Percentiles rank a stretch among this genome's conserved stretches.
phyloP scores from a whole-genome alignment of 2,888 invertebrate genomes.

The Tachina fera region DNA sequence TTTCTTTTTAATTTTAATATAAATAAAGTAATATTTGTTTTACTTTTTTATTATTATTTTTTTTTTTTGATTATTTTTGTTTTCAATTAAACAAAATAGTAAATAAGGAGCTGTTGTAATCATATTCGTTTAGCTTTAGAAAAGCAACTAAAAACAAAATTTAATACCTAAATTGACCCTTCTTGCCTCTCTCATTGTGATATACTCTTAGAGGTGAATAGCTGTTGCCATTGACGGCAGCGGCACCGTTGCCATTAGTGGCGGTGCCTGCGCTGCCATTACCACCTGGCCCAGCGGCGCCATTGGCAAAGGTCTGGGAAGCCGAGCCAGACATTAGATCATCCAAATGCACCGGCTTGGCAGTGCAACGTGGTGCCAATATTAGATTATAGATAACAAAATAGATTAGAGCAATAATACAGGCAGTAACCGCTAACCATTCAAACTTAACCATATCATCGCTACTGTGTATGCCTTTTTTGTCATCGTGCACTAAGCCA shows the following conservation, averaged over 20 bases:
- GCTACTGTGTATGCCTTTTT: slow-evolving; percentile 73
- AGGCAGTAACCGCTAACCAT: slow-evolving; percentile 86
- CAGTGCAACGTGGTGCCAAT: slow-evolving; percentile 89
- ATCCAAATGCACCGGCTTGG: slow-evolving; percentile 86
- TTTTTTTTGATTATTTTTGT: slow-evolving; percentile 6
- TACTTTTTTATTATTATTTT: background rate
- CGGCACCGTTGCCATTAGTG: slow-evolving; percentile 79
- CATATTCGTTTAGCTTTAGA: slow-evolving; percentile 39
- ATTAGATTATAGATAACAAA: slow-evolving; percentile 89
- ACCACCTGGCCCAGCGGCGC: slow-evolving; percentile 72
- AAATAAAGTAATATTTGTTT: background rate
- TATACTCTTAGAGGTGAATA: slow-evolving; percentile 92
- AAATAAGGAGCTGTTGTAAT: slow-evolving; percentile 3
- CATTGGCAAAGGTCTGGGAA: slow-evolving; percentile 83
- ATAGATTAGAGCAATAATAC: slow-evolving; percentile 87
- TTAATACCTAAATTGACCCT: slow-evolving; percentile 92
- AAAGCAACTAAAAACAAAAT: slow-evolving; percentile 54
- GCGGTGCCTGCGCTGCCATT: slow-evolving; percentile 80
- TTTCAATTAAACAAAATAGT: slow-evolving; percentile 53
- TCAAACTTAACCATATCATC: slow-evolving; percentile 84
- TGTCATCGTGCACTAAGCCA: slow-evolving; percentile 84
- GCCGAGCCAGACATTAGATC: slow-evolving; percentile 81
- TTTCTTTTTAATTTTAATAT: slow-evolving; percentile 5
- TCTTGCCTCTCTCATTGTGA: slow-evolving; percentile 91
- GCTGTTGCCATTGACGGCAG: slow-evolving; percentile 83